A percentile compares a stretch with the other conserved stretches of the same genome.
These are phyloP conservation scores for Hyaena hyaena DNA, from an alignment of 2,113 vertebrate species.

Conservation along the genomic window DNA sequence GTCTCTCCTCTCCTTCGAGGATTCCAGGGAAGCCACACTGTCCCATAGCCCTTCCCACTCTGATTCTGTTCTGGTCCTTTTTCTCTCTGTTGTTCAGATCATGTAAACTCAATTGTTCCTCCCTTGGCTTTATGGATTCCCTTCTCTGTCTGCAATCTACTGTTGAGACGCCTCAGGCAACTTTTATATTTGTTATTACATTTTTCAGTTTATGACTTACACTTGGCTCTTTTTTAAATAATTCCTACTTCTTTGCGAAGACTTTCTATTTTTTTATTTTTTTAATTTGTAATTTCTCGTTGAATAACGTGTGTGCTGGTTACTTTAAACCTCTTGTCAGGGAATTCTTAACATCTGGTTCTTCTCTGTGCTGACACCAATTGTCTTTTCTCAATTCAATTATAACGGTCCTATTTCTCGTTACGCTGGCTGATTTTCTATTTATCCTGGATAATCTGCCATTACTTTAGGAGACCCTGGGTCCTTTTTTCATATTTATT, in stretches of 20 bases:
- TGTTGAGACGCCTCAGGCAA: not conserved
- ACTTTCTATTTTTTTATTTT: not conserved
- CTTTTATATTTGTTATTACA: not conserved
- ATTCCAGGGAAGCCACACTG: not conserved
- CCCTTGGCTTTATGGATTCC: not conserved
- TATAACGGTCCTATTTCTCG: not conserved
- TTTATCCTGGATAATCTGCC: not conserved
- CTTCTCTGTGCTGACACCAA: not conserved
- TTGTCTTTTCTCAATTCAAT: not conserved
- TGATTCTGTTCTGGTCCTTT: not conserved
- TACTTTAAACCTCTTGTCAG: not conserved
- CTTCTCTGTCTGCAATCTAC: not conserved
- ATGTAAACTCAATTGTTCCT: not conserved
- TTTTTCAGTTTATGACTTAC: not conserved
- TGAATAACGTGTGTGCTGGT: not conserved
- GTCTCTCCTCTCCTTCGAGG: not conserved
- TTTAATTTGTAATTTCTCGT: not conserved
- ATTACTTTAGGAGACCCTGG: not conserved
- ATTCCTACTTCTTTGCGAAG: not conserved
- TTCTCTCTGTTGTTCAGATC: not conserved
- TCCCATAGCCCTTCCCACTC: not conserved
- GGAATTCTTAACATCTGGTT: not conserved
- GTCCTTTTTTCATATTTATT: not conserved
- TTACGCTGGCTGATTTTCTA: not conserved
- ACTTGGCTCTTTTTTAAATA: not conserved